phyloP scores from a whole-genome alignment of 2,888 invertebrate genomes.

The Ypsolopha scabrella region DNA sequence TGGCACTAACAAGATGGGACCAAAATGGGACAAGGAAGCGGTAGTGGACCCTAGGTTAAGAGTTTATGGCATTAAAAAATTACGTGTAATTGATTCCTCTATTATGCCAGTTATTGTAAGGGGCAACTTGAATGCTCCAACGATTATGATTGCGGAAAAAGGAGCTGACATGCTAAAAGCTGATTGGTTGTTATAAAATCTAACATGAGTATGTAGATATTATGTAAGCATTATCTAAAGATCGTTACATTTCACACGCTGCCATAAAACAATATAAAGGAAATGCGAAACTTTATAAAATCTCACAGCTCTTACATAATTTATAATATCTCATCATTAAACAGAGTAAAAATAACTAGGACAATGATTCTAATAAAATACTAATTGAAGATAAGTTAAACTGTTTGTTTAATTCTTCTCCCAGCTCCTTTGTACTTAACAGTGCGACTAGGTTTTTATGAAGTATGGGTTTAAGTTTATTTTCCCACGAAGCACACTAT shows the following conservation, averaged over 20 bases:
- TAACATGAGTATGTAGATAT: background rate
- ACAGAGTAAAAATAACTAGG: too few species aligned
- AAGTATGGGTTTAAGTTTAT: too few species aligned
- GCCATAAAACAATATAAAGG: too few species aligned
- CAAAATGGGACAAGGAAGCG: slow-evolving; percentile 67
- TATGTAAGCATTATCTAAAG: background rate
- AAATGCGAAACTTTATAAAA: too few species aligned
- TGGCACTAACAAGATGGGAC: slow-evolving; percentile 80
- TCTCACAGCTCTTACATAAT: too few species aligned
- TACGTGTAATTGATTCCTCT: slow-evolving; percentile 77
- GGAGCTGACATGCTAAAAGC: slow-evolving; percentile 83
- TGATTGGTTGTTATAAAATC: slow-evolving; percentile 28
- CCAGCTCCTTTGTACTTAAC: background rate
- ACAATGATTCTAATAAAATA: too few species aligned
- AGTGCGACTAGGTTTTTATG: too few species aligned
- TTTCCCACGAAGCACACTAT: too few species aligned
- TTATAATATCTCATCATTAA: too few species aligned
- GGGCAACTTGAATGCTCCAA: slow-evolving; percentile 87
- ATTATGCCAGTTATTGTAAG: slow-evolving; percentile 74
- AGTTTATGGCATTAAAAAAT: slow-evolving; percentile 72
- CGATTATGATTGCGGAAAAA: slow-evolving; percentile 89
- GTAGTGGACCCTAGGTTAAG: slow-evolving; percentile 75
- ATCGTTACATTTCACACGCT: too few species aligned
- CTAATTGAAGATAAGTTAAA: too few species aligned
- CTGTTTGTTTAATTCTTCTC: too few species aligned